phyloP scores from a whole-genome alignment of 2,888 invertebrate species.

The Pycnomerus fuliginosus region DNA sequence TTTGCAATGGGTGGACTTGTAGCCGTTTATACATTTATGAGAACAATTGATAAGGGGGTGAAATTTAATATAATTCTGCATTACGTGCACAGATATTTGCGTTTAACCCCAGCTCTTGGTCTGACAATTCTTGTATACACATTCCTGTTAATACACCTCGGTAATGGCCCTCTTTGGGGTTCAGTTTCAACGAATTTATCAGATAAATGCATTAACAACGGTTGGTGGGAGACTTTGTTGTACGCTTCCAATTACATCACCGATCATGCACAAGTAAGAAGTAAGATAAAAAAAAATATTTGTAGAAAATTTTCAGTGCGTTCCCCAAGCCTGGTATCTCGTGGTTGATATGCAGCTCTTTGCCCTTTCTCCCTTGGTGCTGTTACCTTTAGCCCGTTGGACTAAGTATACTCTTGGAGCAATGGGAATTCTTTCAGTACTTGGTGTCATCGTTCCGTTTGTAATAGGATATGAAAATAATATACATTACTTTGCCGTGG shows the following conservation, averaged over 20 bases:
- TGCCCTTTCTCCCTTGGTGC: conserved; percentile 31
- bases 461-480: too few relatives aligned
- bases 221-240: too few relatives aligned
- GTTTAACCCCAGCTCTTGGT: conserved; percentile 43
- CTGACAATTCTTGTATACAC: not conserved
- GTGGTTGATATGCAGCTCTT: conserved; percentile 37
- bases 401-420: conserved; percentile 8
- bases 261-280: not conserved
- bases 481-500: too few relatives aligned
- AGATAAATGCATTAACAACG: too few relatives aligned
- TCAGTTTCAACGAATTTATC: too few relatives aligned
- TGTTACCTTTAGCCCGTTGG: conserved; percentile 26
- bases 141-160: not conserved
- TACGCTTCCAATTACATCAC: too few relatives aligned
- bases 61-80: conserved; percentile 41
- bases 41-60: conserved; percentile 36
- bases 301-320: conserved; percentile 28
- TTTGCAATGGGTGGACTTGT: conserved; percentile 62
- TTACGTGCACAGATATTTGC: conserved; percentile 18
- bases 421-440: not conserved
- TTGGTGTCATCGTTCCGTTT: conserved; percentile 1
- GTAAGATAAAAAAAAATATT: not conserved
- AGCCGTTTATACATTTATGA: conserved; percentile 51
- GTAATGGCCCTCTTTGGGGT: conserved; percentile 1
- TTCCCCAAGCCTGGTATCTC: conserved; percentile 36